Percentiles rank a stretch among this genome's conserved stretches.
Evolutionary conservation across 2,113 vertebrate genomes (phyloP).

Genomic region (Scolopax mira): DNA sequence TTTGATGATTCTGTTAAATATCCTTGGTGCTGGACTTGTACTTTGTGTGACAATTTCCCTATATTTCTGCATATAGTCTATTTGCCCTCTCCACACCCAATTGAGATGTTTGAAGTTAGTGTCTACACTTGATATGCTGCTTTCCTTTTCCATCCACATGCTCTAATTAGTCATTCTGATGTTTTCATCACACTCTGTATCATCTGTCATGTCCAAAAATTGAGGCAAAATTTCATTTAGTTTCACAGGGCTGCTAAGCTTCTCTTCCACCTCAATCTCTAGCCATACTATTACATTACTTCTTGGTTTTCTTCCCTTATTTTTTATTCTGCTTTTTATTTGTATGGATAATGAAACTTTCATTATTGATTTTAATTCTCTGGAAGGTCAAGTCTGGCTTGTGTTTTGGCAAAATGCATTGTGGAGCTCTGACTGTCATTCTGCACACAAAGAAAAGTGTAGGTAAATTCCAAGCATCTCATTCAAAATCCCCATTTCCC

Average conservation of each 20-base stretch:
- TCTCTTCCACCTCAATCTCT: background rate
- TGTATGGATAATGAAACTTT: background rate
- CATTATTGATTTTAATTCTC: background rate
- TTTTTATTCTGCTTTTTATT: background rate
- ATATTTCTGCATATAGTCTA: background rate
- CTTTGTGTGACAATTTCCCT: background rate
- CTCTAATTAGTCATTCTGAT: background rate
- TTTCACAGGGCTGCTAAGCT: background rate
- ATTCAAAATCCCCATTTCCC: background rate
- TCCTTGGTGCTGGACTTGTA: background rate
- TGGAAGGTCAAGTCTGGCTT: background rate
- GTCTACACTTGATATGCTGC: background rate
- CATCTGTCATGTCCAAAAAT: background rate
- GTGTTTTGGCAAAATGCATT: background rate
- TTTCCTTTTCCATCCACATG: background rate
- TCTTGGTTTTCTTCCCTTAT: background rate
- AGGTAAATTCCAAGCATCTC: background rate
- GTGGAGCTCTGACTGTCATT: background rate
- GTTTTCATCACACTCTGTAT: background rate
- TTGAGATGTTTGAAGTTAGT: background rate
- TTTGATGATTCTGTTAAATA: background rate
- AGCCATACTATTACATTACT: background rate
- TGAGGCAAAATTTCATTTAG: background rate
- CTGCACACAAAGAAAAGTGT: background rate
- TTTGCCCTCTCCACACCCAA: background rate